Conservation (phyloP, 2,797 vertebrate species). For the Catostomus latipinnis region DNA sequence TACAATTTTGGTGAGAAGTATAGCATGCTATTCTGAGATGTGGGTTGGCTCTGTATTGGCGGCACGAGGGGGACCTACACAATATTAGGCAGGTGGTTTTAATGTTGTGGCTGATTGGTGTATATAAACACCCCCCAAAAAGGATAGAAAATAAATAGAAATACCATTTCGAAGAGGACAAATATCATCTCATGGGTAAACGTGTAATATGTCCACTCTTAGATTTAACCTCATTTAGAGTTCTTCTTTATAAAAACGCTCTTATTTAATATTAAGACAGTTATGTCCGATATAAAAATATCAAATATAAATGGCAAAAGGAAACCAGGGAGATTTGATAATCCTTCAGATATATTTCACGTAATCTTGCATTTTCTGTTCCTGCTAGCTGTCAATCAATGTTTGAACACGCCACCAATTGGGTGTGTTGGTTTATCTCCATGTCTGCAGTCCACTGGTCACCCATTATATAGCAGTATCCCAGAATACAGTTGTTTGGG, state of each 20-base stretch:
- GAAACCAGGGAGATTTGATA: conserved; percentile 57
- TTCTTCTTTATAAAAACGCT: conserved; percentile 62
- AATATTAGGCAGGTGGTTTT: too few species aligned
- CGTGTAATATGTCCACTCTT: conserved; percentile 21
- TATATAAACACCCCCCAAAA: conserved; percentile 32
- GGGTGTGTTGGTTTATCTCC: neutral
- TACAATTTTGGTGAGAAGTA: too few species aligned
- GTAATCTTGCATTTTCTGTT: conserved; percentile 60
- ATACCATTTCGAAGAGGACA: conserved; percentile 44
- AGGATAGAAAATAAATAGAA: conserved; percentile 49
- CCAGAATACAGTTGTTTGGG: conserved; percentile 90
- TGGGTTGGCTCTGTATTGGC: too few species aligned
- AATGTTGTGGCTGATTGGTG: too few species aligned
- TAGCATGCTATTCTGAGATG: too few species aligned
- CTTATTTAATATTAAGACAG: conserved; percentile 61
- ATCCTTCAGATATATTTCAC: conserved; percentile 42
- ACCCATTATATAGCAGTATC: conserved; percentile 88
- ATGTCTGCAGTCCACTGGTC: conserved; percentile 27
- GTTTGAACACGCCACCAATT: conserved; percentile 28
- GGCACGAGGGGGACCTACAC: too few species aligned
- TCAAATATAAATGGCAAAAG: conserved; percentile 66
- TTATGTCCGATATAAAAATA: conserved; percentile 72
- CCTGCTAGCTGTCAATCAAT: conserved; percentile 47
- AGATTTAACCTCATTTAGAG: conserved; percentile 33
- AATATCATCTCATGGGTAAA: conserved; percentile 46